phyloP scores from a whole-genome alignment of 2,797 vertebrate genomes.

The Eremophila alpestris region DNA sequence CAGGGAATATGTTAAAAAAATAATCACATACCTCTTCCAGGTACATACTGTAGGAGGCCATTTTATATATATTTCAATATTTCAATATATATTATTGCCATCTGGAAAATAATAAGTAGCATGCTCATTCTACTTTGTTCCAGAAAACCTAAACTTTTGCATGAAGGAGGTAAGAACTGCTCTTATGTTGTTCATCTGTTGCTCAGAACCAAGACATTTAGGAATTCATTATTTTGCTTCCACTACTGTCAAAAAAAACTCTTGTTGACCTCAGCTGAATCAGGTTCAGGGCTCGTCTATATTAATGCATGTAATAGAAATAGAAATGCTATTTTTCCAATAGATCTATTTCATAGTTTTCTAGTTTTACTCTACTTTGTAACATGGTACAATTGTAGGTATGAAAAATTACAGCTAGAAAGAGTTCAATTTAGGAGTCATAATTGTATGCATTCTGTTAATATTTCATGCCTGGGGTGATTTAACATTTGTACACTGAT shows the following conservation, averaged over 20 bases:
- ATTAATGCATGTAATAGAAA: constrained; percentile 27
- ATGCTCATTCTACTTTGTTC: neutral
- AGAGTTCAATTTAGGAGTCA: constrained; percentile 41
- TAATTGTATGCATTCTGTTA: constrained; percentile 53
- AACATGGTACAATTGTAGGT: neutral
- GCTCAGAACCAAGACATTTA: neutral
- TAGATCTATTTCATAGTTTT: neutral
- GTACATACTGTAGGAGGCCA: neutral
- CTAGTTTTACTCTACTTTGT: neutral
- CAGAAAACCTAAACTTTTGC: constrained; percentile 28
- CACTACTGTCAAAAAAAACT: neutral
- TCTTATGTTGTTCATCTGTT: neutral
- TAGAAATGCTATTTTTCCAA: constrained; percentile 38
- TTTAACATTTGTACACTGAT: constrained; percentile 48
- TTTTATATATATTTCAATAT: neutral
- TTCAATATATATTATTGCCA: neutral
- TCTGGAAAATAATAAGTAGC: neutral
- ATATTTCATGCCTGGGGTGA: constrained; percentile 29
- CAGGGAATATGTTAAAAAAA: neutral
- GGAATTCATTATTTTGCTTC: neutral
- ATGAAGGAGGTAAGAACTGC: neutral
- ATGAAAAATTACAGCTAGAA: constrained; percentile 47
- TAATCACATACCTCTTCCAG: neutral
- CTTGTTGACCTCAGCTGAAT: neutral
- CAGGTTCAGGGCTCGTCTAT: neutral